Evolutionary conservation across 2,797 vertebrate genomes (phyloP), one percentile per base, ranked within the genome.

Genomic region (Phataginus tricuspis): DNA sequence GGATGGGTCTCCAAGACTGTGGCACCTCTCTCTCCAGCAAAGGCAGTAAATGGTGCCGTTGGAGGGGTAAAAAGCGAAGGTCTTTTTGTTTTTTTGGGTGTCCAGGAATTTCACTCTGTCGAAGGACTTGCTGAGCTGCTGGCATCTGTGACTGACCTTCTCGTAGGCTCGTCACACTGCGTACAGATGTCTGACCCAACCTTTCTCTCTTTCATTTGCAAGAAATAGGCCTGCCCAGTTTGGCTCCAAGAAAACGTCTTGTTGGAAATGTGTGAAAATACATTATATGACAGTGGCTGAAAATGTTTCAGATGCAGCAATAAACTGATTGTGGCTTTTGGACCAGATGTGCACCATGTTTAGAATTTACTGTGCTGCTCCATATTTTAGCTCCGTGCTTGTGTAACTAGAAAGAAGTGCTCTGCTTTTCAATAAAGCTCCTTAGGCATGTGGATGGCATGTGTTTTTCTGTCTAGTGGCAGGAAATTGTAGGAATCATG

Each of bases 241-340:
- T 94, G 86, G 42, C 91, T 98, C 98, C 98, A 98, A 98, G 98
- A 98, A 98, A 98, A 98, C 37, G 98, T 98, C 98, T 98, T 98
- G 96, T 98, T 98, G 98, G 98, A 98, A 98, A 98, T 45, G 97
- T 98, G 98, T 98, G 98, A 98, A 98, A 98, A 98, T 98, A 98
- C 97, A 98, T 98, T 98, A 98, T 97, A 97, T 98, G 98, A 98
- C 98, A 98, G 98, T 98, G 66, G 89, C 97, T 98, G 98, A 98
- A 98, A 98, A 98, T 98, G 97, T 97, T 98, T 98, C 98, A 98
- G 98, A 98, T 97, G 96, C 92, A 97, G 98, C 97, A 98, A 98
- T 98, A 98, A 98, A 98, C 94, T 97, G 98, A 98, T 98, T 98
- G 98, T 98, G 98, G 98, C 96, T 98, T 98, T 98, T 97, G 98